Conservation (phyloP, 1,140 invertebrate species). For the Plodia interpunctella region DNA sequence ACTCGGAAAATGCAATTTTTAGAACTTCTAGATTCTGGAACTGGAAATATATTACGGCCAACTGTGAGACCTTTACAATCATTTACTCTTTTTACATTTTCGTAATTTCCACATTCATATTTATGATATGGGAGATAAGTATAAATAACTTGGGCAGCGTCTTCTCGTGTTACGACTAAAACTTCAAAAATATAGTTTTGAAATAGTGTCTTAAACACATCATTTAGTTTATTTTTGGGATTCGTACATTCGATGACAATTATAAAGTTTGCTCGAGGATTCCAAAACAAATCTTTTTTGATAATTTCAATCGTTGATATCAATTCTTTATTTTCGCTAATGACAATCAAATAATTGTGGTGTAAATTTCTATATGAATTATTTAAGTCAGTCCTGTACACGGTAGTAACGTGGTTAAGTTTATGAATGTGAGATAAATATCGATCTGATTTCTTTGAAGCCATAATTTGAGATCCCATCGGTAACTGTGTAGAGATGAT, state of each 20-base stretch:
- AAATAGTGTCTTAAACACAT: background rate
- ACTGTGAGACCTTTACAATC: background rate
- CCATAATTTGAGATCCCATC: background rate
- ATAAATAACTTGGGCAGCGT: background rate
- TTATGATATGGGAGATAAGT: conserved; percentile 5
- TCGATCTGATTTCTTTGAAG: background rate
- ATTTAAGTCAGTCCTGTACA: no score
- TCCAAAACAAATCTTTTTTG: background rate
- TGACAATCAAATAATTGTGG: background rate
- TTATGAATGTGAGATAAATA: background rate
- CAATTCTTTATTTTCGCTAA: background rate
- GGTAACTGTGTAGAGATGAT: background rate
- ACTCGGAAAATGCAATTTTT: background rate
- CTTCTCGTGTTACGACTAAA: background rate
- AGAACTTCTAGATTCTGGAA: background rate
- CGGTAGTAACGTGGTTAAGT: background rate
- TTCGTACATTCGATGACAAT: background rate
- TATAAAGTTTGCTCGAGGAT: conserved; percentile 5
- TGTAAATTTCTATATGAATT: background rate
- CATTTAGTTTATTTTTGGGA: background rate
- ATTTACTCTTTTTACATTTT: conserved; percentile 5
- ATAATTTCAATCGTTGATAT: background rate
- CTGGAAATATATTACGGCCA: conserved; percentile 1
- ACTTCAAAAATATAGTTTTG: background rate
- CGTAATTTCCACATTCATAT: conserved; percentile 8